Base-by-base conservation (phyloP, 2,797 vertebrate genomes). In the Nyctalus aviator region DNA sequence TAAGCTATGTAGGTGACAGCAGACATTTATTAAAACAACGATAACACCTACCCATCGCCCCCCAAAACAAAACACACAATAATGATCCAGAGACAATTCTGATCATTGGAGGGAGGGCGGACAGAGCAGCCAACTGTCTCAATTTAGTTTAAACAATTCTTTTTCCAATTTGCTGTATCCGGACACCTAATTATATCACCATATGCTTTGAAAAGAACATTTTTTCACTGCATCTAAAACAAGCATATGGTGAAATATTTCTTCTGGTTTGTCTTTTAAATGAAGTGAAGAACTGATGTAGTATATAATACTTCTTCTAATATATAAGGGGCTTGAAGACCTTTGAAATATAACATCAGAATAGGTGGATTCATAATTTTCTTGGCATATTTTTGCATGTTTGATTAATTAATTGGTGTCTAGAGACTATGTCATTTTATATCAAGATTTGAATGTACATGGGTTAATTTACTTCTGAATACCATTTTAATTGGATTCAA, bases 401-500 rank as follows among this genome's bases (percentile, higher is more conserved):
- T 96, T 95, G 94, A 94, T 96, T 96, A 97, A 97, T 97, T 97
- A 95, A 97, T 90, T 69, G 32, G 95, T 94, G 62, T 88, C 96
- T 94, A 86, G 97, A 97, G 96, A 97, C 90, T 68, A 93, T 97
- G 93, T 95, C 95, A 96, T 96, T 97, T 97, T 95, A 96, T 96
- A 93, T 93, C 78, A 96, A 95, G 95, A 97, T 96, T 82, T 92
- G 66, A 96, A 84, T 93, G 96, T 95, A 92, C 94, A 92, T 95
- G 91, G 95, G 89, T 97, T 97, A 96, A 97, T 97, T 97, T 97
- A 88, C 93, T 92, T 94, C 91, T 93, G 84, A 94, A 95, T 92
- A 94, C 69, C 69, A 90, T 96, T 97, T 97, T 97, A 97, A 97
- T 97, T 97, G 95, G 97, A 97, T 97, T 97, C 82, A 72, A 97